Evolutionary conservation across 1,140 invertebrate species (phyloP).

Genomic region (Aphelenchoides avenae): DNA sequence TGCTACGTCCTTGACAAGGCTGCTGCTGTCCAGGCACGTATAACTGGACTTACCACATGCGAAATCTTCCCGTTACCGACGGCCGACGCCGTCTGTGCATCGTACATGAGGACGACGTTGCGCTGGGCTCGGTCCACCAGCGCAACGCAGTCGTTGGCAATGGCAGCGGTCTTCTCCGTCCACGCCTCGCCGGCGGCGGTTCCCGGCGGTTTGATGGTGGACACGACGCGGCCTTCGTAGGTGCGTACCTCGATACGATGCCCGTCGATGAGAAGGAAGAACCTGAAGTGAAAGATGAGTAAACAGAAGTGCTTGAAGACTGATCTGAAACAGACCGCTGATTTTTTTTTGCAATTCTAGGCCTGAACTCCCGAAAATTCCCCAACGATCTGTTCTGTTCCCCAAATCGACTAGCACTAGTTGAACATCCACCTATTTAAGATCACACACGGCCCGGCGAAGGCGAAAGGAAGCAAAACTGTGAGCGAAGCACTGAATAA

Average conservation of each 20-base stretch:
- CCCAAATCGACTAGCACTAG: too few relatives aligned
- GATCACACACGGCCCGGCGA: too few relatives aligned
- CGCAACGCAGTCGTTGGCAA: conserved; percentile 78
- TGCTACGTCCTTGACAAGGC: too few relatives aligned
- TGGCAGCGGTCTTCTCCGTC: conserved; percentile 67
- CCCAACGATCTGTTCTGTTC: neutral
- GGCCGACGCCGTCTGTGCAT: conserved; percentile 70
- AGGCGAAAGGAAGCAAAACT: too few relatives aligned
- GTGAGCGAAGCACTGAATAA: too few relatives aligned
- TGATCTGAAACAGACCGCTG: neutral
- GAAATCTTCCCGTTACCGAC: conserved; percentile 68
- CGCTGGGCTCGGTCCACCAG: conserved; percentile 70
- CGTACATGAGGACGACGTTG: conserved; percentile 80
- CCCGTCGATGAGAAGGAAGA: too few relatives aligned
- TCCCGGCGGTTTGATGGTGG: conserved; percentile 66
- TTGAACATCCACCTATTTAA: too few relatives aligned
- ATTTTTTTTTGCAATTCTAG: too few relatives aligned
- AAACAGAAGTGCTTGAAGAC: conserved; percentile 70
- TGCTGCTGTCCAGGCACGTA: too few relatives aligned
- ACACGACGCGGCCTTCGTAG: conserved; percentile 78
- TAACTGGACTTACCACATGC: conserved; percentile 61
- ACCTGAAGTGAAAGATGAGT: conserved; percentile 73
- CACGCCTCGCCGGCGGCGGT: conserved; percentile 67
- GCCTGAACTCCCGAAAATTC: conserved; percentile 10
- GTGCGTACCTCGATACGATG: conserved; percentile 79